These are phyloP conservation scores for Ariopsis seemanni DNA, from an alignment of 2,113 vertebrate genomes.

Conservation along the genomic window DNA sequence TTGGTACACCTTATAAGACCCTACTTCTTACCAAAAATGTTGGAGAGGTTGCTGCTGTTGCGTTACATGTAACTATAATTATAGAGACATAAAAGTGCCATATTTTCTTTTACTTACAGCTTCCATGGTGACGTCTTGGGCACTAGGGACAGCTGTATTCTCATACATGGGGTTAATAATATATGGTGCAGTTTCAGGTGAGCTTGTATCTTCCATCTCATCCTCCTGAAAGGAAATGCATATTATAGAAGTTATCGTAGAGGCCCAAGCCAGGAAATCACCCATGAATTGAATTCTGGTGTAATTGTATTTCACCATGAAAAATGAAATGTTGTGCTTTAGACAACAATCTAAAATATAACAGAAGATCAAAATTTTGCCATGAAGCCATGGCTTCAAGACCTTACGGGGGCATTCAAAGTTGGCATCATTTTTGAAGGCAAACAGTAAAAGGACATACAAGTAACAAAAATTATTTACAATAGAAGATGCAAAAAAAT, in stretches of 20 bases:
- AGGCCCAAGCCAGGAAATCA: not conserved
- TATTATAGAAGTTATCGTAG: not conserved
- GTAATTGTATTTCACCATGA: not conserved
- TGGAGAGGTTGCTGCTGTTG: not conserved
- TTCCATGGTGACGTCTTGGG: conserved; percentile 41
- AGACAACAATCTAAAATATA: not conserved
- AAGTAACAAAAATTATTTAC: not conserved
- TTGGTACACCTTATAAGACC: not conserved
- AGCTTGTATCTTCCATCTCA: conserved; percentile 51
- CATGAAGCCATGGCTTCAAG: not conserved
- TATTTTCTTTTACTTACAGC: conserved; percentile 8
- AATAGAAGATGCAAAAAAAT: not conserved
- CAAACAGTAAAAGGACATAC: not conserved
- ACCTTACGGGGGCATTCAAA: not conserved
- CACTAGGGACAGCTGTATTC: conserved; percentile 22
- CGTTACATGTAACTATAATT: not conserved
- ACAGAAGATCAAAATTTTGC: not conserved
- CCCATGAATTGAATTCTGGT: not conserved
- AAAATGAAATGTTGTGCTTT: not conserved
- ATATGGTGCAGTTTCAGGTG: conserved; percentile 50
- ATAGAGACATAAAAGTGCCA: too few species aligned
- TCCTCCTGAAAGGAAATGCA: conserved; percentile 55
- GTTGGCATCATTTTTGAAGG: not conserved
- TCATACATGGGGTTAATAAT: conserved; percentile 73
- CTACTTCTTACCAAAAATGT: not conserved